A percentile compares a stretch with the other conserved stretches of the same genome.
Conservation (phyloP, 53 echinoderm and acorn worm species). For the Patiria pectinifera region DNA sequence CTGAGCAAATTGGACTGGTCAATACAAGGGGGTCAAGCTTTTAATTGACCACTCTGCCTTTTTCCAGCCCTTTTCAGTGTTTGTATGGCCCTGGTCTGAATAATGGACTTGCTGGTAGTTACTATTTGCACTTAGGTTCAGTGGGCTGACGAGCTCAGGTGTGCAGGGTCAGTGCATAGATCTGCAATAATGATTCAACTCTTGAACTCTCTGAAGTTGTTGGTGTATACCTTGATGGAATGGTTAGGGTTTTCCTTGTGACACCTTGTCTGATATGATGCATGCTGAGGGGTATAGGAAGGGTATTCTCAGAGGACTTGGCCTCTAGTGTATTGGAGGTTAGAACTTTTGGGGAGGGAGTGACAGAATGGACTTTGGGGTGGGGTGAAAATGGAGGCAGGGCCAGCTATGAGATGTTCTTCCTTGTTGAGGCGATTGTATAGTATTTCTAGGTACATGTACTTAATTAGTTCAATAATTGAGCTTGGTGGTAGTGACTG, state of each 20-base stretch:
- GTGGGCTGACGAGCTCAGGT: conserved; percentile 24
- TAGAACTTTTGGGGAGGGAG: too few relatives aligned
- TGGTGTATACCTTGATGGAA: neutral
- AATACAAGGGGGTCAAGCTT: conserved; percentile 18
- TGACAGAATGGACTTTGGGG: too few relatives aligned
- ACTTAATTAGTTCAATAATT: too few relatives aligned
- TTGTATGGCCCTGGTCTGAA: conserved; percentile 6
- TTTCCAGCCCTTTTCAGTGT: conserved; percentile 20
- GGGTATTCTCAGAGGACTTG: neutral
- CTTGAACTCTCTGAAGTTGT: neutral
- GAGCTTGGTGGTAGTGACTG: too few relatives aligned
- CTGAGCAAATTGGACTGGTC: conserved; percentile 19
- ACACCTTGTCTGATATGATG: neutral
- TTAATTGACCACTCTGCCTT: conserved; percentile 44
- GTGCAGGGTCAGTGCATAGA: conserved; percentile 5
- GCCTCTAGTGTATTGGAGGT: too few relatives aligned
- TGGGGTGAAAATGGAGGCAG: too few relatives aligned
- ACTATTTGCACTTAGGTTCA: conserved; percentile 3
- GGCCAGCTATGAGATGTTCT: too few relatives aligned
- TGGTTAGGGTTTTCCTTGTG: neutral
- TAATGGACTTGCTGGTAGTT: conserved; percentile 9
- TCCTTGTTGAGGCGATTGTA: too few relatives aligned
- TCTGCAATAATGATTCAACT: conserved; percentile 29
- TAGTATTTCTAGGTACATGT: too few relatives aligned
- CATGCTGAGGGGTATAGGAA: neutral